Evolutionary conservation across 2,797 vertebrate species (phyloP), one percentile per base, ranked within the genome.

Genomic region (Chelonia mydas): DNA sequence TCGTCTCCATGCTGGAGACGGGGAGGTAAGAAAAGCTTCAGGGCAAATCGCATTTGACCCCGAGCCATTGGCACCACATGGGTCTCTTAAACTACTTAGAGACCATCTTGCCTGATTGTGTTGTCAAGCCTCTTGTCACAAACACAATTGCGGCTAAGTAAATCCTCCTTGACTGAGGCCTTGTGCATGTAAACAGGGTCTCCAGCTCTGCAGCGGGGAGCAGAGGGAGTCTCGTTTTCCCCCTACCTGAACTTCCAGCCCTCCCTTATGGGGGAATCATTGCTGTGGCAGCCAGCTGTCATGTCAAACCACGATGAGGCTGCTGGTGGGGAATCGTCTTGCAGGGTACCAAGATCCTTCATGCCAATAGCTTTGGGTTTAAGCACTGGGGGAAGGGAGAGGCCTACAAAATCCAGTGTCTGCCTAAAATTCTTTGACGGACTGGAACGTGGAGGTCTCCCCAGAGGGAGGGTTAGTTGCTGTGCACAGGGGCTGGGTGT

Each of bases 141-240:
- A 77, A 54, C 53, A 5, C 50, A 1, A 2, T 33, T 25, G 15
- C 8, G 0, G 10, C 41, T 17, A 16, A 88, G 65, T 37, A 54
- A 45, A 1, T 5, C 9, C 55, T 50, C 37, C 83, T 41, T 27
- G 27, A 19, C 37, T 0, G 3, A 55, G 54, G 82, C 13, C 6
- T 9, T 0, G 0, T 3, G 17, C 2, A 3, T 61, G 12, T 54
- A 54, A 61, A 68, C 12, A 0, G 5, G 4, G 3, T 17, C n/a
- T 68, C n/a, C 65, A 68, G 65, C 65, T 19, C 61, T n/a, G n/a
- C 65, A 68, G 6, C 23, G n/a, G 54, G 74, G 74, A 89, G 54
- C 83, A 41, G 41, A 50, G 78, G 11, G 54, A 61, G 74, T 23
- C 76, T 86, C 45, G 54, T 37, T 37, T 68, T 37, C 65, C 65